Conservation (phyloP, 2,113 vertebrate species). For the Hypanus sabinus region DNA sequence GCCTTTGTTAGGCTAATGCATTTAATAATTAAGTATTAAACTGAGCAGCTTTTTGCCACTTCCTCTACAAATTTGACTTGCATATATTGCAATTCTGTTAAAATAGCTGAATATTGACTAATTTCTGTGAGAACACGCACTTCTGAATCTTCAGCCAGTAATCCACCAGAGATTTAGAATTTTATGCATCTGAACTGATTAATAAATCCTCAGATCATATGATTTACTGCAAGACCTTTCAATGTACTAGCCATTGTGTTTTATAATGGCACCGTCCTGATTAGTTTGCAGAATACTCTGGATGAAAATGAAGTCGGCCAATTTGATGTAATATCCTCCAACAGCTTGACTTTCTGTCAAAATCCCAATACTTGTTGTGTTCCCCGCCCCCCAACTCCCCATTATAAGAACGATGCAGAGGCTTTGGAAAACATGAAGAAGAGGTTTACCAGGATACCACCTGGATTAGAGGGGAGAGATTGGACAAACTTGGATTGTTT, state of each 20-base stretch:
- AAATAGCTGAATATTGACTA: slow-evolving; percentile 25
- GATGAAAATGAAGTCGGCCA: background rate
- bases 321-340: background rate
- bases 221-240: slow-evolving; percentile 29
- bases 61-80: slow-evolving; percentile 6
- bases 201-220: background rate
- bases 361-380: background rate
- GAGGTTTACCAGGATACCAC: too few species aligned
- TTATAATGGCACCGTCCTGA: slow-evolving; percentile 18
- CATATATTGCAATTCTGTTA: background rate
- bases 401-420: too few species aligned
- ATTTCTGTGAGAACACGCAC: slow-evolving; percentile 6
- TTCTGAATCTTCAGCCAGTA: background rate
- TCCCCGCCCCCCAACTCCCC: too few species aligned
- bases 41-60: background rate
- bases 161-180: slow-evolving; percentile 21
- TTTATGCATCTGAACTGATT: background rate
- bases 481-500: too few species aligned
- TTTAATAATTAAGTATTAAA: background rate
- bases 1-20: slow-evolving; percentile 24
- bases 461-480: too few species aligned
- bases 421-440: too few species aligned
- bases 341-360: background rate
- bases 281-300: background rate
- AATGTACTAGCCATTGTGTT: slow-evolving; percentile 15